phyloP scores from a whole-genome alignment of 1,140 invertebrate species.

The Probaryconus sp. region DNA sequence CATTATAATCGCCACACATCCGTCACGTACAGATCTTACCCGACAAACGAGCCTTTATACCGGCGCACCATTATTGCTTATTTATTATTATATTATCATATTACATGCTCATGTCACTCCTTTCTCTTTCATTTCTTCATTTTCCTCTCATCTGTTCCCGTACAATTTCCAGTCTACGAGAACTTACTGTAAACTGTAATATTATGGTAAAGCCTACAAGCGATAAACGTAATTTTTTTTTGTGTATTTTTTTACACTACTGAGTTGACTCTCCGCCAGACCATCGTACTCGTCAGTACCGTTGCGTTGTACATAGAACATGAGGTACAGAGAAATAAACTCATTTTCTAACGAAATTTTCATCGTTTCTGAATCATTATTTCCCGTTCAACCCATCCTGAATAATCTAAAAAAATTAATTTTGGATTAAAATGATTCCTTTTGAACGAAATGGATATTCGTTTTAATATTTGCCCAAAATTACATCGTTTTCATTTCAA shows the following conservation, averaged over 20 bases:
- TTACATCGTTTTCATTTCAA: no score
- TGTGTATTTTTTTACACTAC: constrained; percentile 70
- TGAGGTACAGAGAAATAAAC: constrained; percentile 78
- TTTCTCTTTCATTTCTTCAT: constrained; percentile 46
- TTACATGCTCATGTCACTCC: constrained; percentile 65
- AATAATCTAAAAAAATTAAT: no score
- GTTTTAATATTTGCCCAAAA: no score
- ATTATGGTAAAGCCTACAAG: constrained; percentile 54
- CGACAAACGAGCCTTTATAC: constrained; percentile 71
- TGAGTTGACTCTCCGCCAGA: constrained; percentile 73
- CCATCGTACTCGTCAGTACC: constrained; percentile 76
- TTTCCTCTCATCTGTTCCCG: constrained; percentile 44
- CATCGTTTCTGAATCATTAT: constrained; percentile 18
- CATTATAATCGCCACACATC: constrained; percentile 57
- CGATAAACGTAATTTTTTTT: constrained; percentile 62
- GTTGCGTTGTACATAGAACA: constrained; percentile 78
- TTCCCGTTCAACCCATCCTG: constrained; percentile 17
- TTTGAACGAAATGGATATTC: no score
- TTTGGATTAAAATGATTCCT: no score
- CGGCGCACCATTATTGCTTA: constrained; percentile 76
- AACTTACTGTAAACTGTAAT: constrained; percentile 55
- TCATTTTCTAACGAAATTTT: constrained; percentile 76
- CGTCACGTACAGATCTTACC: constrained; percentile 77
- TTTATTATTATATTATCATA: constrained; percentile 73
- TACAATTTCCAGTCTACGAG: constrained; percentile 51